Conservation (phyloP, 2,888 invertebrate genomes). For the Eupithecia subfuscata region DNA sequence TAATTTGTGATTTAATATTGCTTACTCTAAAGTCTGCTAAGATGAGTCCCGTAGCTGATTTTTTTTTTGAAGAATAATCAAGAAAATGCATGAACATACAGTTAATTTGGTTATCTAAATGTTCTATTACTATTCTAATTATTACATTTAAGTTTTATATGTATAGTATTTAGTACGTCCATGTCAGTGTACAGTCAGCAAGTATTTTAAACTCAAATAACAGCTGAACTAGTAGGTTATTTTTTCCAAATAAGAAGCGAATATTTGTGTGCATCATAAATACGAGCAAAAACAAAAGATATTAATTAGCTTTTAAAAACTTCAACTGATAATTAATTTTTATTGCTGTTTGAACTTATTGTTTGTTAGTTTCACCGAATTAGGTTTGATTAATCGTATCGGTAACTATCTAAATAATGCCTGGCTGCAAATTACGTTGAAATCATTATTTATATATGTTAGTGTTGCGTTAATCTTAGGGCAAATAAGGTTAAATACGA, state of each 20-base stretch:
- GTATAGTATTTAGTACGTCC: no score
- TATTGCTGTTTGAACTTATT: not conserved
- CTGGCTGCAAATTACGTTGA: not conserved
- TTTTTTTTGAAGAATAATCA: no score
- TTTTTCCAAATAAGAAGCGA: not conserved
- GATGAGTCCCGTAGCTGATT: not conserved
- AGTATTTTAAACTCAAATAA: not conserved
- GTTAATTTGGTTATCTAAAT: no score
- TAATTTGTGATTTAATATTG: not conserved
- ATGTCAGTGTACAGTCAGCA: no score
- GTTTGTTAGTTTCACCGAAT: not conserved
- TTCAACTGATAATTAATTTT: not conserved
- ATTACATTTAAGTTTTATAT: no score
- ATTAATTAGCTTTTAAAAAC: not conserved
- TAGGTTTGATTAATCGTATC: not conserved
- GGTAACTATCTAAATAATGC: not conserved
- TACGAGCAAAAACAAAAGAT: not conserved
- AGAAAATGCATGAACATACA: no score
- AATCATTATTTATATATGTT: constrained; percentile 5
- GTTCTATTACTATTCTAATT: no score
- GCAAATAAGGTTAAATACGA: constrained; percentile 6
- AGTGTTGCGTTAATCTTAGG: constrained; percentile 8
- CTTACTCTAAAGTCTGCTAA: not conserved
- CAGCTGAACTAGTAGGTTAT: no score
- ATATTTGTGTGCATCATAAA: not conserved